Evolutionary conservation across 2,797 vertebrate genomes (phyloP), one percentile per base, ranked within the genome.

Genomic region (Valencia hispanica): DNA sequence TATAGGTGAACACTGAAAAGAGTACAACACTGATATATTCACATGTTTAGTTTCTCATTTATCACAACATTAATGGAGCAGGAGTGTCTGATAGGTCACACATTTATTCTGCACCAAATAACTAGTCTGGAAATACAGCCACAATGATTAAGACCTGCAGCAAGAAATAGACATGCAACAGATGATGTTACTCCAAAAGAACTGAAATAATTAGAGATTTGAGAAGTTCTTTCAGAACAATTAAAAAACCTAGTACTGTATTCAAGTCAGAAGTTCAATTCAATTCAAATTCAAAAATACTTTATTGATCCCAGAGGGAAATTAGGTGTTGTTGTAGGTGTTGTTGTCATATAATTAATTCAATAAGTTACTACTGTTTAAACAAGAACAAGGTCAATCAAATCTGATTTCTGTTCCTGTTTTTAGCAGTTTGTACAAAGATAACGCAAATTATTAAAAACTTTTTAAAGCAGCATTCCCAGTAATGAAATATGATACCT

Each of bases 1-100:
- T 70, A 80, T 80, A 87, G 79, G 72, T 78, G 80, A 79, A 76
- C 74, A 86, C 20, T 78, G 22, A 76, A 78, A 80, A 53, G 32
- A 27, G 4, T 11, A 48, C 79, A 63, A 57, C n/a, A n/a, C n/a
- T n/a, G n/a, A n/a, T n/a, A n/a, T n/a, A n/a, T n/a, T n/a, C n/a
- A n/a, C n/a, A n/a, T n/a, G n/a, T n/a, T n/a, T n/a, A n/a, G n/a
- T n/a, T n/a, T n/a, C n/a, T n/a, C n/a, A n/a, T n/a, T n/a, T n/a
- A n/a, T n/a, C n/a, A n/a, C n/a, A 77, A 17, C 22, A 14, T 3
- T n/a, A 27, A 25, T 36, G 34, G 27, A 59, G 0, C 39, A 36
- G 45, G 39, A 45, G 17, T 17, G 17, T 63, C 47, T 27, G 74
- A 45, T n/a, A 8, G 27, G 50, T 50, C 34, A 32, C 61, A 72